Evolutionary conservation across 2,113 vertebrate genomes (phyloP), one percentile per base, ranked within the genome.

Genomic region (Arenaria interpres): DNA sequence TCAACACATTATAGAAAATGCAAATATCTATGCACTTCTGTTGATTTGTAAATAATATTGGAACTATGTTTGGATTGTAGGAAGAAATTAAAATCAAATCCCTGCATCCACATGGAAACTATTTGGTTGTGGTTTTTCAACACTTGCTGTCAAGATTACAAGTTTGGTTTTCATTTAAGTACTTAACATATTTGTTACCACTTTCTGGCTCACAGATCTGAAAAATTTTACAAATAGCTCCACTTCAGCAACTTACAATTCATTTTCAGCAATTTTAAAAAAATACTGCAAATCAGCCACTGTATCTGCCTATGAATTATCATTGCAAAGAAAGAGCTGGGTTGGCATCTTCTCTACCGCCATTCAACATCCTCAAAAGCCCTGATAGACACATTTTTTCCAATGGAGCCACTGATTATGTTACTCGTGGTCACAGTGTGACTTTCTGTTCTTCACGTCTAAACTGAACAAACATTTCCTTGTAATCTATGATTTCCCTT

Each of bases 381-480:
- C 33, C n/a, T 30, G 27, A 71, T 0, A 77, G 14, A 54, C 4
- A 48, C 16, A 4, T 25, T 66, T 79, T 63, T 71, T 41, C 21
- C 50, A 53, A n/a, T 1, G 72, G 33, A 85, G 32, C 10, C 53
- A 63, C 30, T 23, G 33, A 64, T 68, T 48, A 67, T 0, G 0
- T 72, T 82, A 72, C 54, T 74, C 7, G 5, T 32, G 91, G 56
- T 72, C 50, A 27, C 51, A 39, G 30, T 20, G 11, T 62, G 88
- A 76, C 76, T 23, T 21, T 83, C 25, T 64, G 43, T 73, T 77
- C 39, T 62, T 51, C 59, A 39, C 28, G 33, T 77, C 46, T 63
- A 77, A 64, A 59, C 12, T 20, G 54, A 81, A 74, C 27, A 77
- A 79, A 89, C 17, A 21, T 79, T 82, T 94, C 60, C 57, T 88